A percentile compares a stretch with the other conserved stretches of the same genome.
Evolutionary conservation across 2,797 vertebrate genomes (phyloP).

Genomic region (Gallinago solitaria): DNA sequence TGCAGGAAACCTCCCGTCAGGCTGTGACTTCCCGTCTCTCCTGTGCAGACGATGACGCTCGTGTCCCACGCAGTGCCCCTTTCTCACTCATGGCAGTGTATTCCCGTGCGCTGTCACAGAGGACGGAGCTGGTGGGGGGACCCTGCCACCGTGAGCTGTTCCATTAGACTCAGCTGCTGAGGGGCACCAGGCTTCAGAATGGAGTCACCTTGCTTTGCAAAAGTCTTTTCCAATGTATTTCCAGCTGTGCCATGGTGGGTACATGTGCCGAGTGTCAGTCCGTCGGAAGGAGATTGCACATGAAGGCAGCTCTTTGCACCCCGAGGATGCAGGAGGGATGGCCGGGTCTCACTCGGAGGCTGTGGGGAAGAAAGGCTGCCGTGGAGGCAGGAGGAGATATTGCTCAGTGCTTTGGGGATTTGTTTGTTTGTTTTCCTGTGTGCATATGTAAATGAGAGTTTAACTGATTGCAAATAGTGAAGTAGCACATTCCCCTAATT

Average conservation of each 20-base stretch:
- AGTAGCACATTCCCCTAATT: not conserved
- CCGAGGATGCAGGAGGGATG: not conserved
- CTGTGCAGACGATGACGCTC: not conserved
- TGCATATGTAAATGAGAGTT: not conserved
- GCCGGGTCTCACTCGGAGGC: not conserved
- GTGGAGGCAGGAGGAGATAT: not conserved
- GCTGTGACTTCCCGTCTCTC: not conserved
- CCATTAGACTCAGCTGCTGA: not conserved
- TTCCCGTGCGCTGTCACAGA: accelerated
- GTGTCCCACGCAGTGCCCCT: not conserved
- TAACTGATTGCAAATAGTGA: not conserved
- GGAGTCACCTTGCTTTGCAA: not conserved
- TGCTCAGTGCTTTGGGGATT: not conserved
- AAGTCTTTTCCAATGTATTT: not conserved
- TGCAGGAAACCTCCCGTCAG: not conserved
- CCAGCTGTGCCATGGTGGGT: not conserved
- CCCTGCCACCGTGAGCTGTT: not conserved
- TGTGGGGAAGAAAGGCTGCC: not conserved
- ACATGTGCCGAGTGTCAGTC: not conserved
- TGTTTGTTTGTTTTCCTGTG: not conserved
- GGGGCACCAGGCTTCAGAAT: not conserved
- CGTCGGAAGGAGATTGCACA: not conserved
- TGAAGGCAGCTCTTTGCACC: not conserved
- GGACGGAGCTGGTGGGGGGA: not conserved
- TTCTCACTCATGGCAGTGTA: accelerated